Evolutionary conservation across 2,888 invertebrate species (phyloP), one percentile per base, ranked within the genome.

Genomic region (Minunthozetes semirufus): DNA sequence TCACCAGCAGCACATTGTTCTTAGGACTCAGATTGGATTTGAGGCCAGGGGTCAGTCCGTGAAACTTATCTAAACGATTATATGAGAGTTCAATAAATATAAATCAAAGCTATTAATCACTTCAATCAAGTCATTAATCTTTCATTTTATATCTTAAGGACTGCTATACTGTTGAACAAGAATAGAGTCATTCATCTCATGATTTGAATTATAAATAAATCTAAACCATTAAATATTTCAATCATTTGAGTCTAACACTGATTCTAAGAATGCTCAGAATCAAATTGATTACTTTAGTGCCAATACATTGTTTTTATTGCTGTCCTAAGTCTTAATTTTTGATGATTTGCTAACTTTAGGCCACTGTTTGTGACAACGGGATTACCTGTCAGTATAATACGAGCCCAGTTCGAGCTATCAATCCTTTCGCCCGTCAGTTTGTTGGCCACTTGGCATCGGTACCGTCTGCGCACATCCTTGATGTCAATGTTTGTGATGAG

Each of bases 381-480:
- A 74, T 77, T 50, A 79, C 79, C 78, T 13, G 75, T 68, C 1
- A 79, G 72, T 56, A 75, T 70, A n/a, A 79, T 59, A 22, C 74
- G 50, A 38, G 78, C 76, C 79, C 79, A 79, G 13, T 73, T 73
- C 11, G 74, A 50, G 46, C 77, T 76, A 33, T 78, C 77, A 4
- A 75, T 72, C 72, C 77, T 74, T 72, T 77, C 78, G 15, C 76
- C 77, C 0, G 79, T 79, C 3, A 79, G 27, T 2, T 29, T 59
- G 66, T 78, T 78, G 6, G 72, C 75, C 0, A 79, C 78, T 72
- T 79, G 79, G 38, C 79, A 79, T 11, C 79, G 72, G 59, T 77
- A 79, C 9, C 78, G 72, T 6, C 77, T 61, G 15, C 72, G 74
- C 1, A 76, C 72, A 70, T 79, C 79, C 9, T 66, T 19, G 25